Base-by-base conservation (phyloP, 64 coral and sea anemone species). In the Hydrozoanthus tunicans region DNA sequence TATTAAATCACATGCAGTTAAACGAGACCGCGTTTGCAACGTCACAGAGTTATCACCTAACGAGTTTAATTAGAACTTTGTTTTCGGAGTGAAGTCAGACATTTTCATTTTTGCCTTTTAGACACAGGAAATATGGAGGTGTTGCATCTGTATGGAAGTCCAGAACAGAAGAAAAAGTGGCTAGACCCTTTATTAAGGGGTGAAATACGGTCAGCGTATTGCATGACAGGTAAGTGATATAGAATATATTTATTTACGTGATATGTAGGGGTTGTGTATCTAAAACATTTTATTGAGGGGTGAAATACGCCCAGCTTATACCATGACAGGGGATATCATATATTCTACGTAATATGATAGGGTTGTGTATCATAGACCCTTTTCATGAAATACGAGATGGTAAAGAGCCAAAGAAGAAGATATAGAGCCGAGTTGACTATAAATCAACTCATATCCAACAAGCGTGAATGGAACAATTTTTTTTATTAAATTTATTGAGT, bases 121-220 rank as follows among this genome's bases (percentile, higher is more conserved):
- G 96, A 98, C 62, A 95, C 93, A 75, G 96, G 96, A 14, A 98
- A 98, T 73, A 98, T 98, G 96, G 96, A 98, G 77, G 94, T 99
- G 9, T 83, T 99, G 66, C 90, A 99, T 90, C 70, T 99, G 6
- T 99, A 99, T 73, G 97, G 97, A 1, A 91, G 80, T 64, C 10
- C 70, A 24, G 94, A 99, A 53, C 97, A 99, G 79, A 99, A 99
- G 90, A 92, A 91, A 56, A 77, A 80, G 52, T 99, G 97, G 97
- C 83, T 99, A 8, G 90, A 92, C 24, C 97, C 97, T 7, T 91
- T 99, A 64, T 90, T 95, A 12, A 93, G 82, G 25, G 97, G 94
- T 4, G 90, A 95, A 59, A 96, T 99, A 58, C 80, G 97, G 12
- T 99, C 97, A 23, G 83, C 83, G 3, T 99, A 96, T 84, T 99